phyloP scores from a whole-genome alignment of 2,113 vertebrate species.

The Panthera leo region DNA sequence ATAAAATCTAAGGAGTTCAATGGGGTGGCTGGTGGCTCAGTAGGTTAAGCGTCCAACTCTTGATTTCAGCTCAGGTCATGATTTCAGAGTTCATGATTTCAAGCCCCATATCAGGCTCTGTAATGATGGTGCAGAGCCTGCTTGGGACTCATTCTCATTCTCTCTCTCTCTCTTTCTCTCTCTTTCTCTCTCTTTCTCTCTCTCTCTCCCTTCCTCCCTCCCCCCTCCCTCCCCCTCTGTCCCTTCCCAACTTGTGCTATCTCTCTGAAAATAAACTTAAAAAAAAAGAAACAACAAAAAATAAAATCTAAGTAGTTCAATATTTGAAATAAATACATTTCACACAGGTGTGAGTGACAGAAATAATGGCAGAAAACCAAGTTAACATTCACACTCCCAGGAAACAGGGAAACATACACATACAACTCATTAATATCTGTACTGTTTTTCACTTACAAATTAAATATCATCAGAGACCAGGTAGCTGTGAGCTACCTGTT shows the following conservation, averaged over 20 bases:
- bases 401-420: not conserved
- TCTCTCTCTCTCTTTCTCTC: too few relatives aligned
- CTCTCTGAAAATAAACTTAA: too few relatives aligned
- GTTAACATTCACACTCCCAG: not conserved
- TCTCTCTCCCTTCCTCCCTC: too few relatives aligned
- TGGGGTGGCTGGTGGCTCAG: not conserved
- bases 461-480: not conserved
- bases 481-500: not conserved
- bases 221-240: too few relatives aligned
- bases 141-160: too few relatives aligned
- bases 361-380: not conserved
- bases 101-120: too few relatives aligned
- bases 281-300: not conserved
- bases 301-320: not conserved
- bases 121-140: too few relatives aligned
- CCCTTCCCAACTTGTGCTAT: too few relatives aligned
- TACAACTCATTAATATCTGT: not conserved
- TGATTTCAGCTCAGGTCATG: too few relatives aligned
- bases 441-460: conserved; percentile 9
- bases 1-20: not conserved
- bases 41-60: too few relatives aligned
- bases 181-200: too few relatives aligned
- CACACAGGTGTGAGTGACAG: not conserved
- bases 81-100: too few relatives aligned
- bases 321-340: not conserved